Percentiles rank a stretch among this genome's conserved stretches.
Evolutionary conservation across 2,113 vertebrate genomes (phyloP).

Genomic region (Chelonoidis abingdonii): DNA sequence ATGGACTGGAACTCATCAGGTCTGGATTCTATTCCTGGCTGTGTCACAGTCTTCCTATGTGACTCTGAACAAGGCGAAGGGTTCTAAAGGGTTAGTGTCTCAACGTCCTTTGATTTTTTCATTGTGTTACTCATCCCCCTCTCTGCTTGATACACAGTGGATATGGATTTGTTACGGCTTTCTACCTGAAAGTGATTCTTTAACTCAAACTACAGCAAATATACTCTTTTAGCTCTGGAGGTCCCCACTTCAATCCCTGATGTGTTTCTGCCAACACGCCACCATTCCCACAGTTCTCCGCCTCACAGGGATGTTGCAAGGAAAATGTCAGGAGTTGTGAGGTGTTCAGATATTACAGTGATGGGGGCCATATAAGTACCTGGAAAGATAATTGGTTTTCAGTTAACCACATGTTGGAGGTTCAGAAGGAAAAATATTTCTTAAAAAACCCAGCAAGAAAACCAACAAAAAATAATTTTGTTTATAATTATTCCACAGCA

Average conservation of each 20-base stretch:
- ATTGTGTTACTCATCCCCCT: background rate
- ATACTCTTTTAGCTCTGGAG: no score
- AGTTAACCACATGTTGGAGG: background rate
- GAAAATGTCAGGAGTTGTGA: background rate
- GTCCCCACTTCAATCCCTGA: background rate
- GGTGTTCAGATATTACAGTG: background rate
- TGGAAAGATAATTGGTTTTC: background rate
- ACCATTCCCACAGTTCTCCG: background rate
- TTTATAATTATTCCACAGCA: background rate
- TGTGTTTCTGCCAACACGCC: background rate
- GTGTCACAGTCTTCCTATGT: fast-evolving
- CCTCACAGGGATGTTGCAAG: background rate
- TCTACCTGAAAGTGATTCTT: background rate
- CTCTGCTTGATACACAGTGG: background rate
- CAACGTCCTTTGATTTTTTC: background rate
- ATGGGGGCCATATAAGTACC: background rate
- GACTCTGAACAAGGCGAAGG: background rate
- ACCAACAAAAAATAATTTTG: background rate
- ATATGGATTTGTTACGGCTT: background rate
- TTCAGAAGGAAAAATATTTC: background rate
- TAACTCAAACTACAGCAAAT: background rate
- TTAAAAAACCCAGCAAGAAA: background rate
- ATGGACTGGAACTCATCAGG: background rate
- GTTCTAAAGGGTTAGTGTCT: background rate
- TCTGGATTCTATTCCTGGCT: background rate